Evolutionary conservation across 2,797 vertebrate genomes (phyloP).

Genomic region (Sebastolobus altivelis): DNA sequence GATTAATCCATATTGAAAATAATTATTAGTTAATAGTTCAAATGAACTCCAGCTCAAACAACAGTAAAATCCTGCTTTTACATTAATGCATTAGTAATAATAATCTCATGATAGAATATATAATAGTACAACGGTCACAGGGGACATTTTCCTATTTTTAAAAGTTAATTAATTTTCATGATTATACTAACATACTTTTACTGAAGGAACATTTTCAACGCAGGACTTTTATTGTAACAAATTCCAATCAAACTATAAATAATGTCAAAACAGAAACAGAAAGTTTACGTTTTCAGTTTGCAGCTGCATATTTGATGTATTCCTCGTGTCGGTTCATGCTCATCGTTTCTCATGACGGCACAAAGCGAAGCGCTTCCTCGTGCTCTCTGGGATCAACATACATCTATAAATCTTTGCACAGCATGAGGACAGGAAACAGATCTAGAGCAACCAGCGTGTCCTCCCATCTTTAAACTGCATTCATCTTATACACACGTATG

Average conservation of each 20-base stretch:
- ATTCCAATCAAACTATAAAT: not conserved
- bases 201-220: not conserved
- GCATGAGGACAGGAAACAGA: not conserved
- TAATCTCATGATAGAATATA: not conserved
- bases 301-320: not conserved
- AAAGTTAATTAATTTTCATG: not conserved
- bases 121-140: not conserved
- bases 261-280: not conserved
- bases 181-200: not conserved
- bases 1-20: not conserved
- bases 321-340: not conserved
- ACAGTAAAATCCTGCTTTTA: not conserved
- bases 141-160: not conserved
- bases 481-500: too few species aligned
- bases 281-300: not conserved
- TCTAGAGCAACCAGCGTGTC: not conserved
- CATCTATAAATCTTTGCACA: constrained; percentile 1
- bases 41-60: not conserved
- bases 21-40: not conserved
- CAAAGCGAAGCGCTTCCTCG: not conserved
- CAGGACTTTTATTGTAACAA: not conserved
- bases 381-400: constrained; percentile 18
- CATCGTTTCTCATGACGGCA: constrained; percentile 30
- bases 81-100: not conserved
- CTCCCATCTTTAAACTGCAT: not conserved